These are phyloP conservation scores for Hydrocynus forskahlii DNA, from an alignment of 2,797 vertebrate genomes.

Conservation along the genomic window DNA sequence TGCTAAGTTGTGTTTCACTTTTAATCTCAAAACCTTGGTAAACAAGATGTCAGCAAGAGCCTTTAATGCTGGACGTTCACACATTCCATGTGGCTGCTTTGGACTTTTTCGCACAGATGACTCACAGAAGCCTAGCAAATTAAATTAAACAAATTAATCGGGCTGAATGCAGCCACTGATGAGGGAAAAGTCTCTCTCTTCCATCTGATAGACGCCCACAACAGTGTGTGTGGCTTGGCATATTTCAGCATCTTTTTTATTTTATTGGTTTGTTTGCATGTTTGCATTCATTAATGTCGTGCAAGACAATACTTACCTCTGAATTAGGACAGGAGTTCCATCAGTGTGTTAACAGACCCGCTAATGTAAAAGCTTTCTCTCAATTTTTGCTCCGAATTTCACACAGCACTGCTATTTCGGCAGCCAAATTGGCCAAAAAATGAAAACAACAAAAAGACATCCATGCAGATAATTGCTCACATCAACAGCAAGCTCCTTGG, in stretches of 20 bases:
- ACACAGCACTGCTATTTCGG: slow-evolving; percentile 18
- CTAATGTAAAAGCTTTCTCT: slow-evolving; percentile 57
- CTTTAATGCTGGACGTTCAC: slow-evolving; percentile 23
- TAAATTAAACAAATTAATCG: slow-evolving; percentile 57
- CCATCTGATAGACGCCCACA: slow-evolving; percentile 12
- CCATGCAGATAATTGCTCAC: slow-evolving; percentile 27
- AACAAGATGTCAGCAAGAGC: slow-evolving; percentile 17
- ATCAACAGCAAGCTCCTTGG: slow-evolving; percentile 26
- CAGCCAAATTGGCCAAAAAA: slow-evolving; percentile 44
- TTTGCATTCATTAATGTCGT: slow-evolving; percentile 43
- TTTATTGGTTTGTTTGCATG: slow-evolving; percentile 9
- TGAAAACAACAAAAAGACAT: neutral
- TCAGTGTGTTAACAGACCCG: slow-evolving; percentile 37
- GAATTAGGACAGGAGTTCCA: slow-evolving; percentile 41
- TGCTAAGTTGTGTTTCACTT: neutral
- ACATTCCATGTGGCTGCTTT: neutral
- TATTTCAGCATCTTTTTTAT: neutral
- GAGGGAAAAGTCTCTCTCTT: slow-evolving; percentile 55
- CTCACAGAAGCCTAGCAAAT: slow-evolving; percentile 45
- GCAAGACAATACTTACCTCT: slow-evolving; percentile 45
- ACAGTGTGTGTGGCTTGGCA: slow-evolving; percentile 1
- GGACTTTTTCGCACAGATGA: slow-evolving; percentile 27
- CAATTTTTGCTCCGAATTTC: slow-evolving; percentile 47
- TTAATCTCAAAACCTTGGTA: slow-evolving; percentile 31
- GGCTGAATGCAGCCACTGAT: slow-evolving; percentile 45